Evolutionary conservation across 2,113 vertebrate genomes (phyloP), one percentile per base, ranked within the genome.

Genomic region (Tupaia chinensis): DNA sequence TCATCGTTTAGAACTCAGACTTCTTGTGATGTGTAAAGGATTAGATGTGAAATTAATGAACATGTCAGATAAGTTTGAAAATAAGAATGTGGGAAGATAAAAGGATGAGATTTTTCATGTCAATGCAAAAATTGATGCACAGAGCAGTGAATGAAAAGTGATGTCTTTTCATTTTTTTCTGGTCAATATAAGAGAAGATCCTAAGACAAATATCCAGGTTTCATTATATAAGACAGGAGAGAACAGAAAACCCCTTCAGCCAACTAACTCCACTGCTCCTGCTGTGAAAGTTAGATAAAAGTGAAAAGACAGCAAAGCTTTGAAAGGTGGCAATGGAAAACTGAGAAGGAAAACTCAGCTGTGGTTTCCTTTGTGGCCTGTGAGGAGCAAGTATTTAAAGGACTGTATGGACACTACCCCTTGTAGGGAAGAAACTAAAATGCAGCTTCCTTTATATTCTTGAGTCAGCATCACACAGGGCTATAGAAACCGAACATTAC

Each of bases 261-360:
- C 90, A 97, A 79, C 63, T 34, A 54, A 87, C 53, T 94, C 92
- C 70, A 89, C 77, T 93, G 77, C 96, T 90, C 63, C 74, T 90
- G 76, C 89, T 85, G 20, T 78, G 88, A 92, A 96, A 91, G 29
- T 88, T 68, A 96, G 89, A 93, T 89, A 93, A 97, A 97, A 97
- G 79, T 53, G 58, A 89, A 89, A 95, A 69, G 69, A 90, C 90
- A 95, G 58, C 44, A 92, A 88, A 87, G 90, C 70, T 96, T 94
- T 94, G 88, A 95, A 96, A 94, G 11, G 87, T 61, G 56, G 60
- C 89, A 78, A 74, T 95, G 69, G 70, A 96, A 97, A 94, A 89
- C 72, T 2, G n/a, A 86, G 16, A 13, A 34, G 20, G 56, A 10
- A 53, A 15, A 74, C 86, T n/a, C 81, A 93, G 63, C 83, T 87